These are phyloP conservation scores for Callithrix jacchus DNA, from an alignment of 2,113 vertebrate genomes.

Conservation along the genomic window DNA sequence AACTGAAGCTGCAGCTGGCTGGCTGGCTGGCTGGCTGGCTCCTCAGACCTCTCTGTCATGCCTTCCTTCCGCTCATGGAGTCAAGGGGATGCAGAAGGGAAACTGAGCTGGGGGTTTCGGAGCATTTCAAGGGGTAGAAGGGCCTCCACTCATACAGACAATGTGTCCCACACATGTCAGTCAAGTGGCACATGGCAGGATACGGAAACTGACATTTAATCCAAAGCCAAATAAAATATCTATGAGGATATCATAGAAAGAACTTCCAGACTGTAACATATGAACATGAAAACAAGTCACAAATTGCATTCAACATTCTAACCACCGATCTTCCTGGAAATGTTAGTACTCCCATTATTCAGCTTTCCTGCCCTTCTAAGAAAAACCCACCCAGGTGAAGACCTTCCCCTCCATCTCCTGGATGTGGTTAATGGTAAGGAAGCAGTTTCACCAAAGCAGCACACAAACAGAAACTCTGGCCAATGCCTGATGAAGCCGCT, in stretches of 20 bases:
- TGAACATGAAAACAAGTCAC: not conserved
- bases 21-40: not conserved
- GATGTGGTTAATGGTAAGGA: not conserved
- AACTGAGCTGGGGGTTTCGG: not conserved
- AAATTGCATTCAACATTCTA: not conserved
- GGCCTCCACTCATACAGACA: not conserved
- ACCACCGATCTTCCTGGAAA: not conserved
- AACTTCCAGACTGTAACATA: not conserved
- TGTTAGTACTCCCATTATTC: not conserved
- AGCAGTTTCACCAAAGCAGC: not conserved
- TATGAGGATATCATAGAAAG: not conserved
- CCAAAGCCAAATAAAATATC: not conserved
- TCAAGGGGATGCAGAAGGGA: not conserved
- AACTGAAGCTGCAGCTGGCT: accelerated
- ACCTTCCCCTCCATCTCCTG: not conserved
- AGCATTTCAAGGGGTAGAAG: not conserved
- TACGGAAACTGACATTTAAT: not conserved
- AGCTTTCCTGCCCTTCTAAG: not conserved
- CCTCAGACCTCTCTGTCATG: not conserved
- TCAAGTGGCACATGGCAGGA: not conserved
- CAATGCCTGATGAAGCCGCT: not conserved
- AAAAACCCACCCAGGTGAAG: no score
- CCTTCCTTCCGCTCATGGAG: not conserved
- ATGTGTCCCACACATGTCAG: not conserved
- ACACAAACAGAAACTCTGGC: no score